A percentile compares a stretch with the other conserved stretches of the same genome.
phyloP scores from a whole-genome alignment of 2,113 vertebrate species.

The Trachemys scripta region DNA sequence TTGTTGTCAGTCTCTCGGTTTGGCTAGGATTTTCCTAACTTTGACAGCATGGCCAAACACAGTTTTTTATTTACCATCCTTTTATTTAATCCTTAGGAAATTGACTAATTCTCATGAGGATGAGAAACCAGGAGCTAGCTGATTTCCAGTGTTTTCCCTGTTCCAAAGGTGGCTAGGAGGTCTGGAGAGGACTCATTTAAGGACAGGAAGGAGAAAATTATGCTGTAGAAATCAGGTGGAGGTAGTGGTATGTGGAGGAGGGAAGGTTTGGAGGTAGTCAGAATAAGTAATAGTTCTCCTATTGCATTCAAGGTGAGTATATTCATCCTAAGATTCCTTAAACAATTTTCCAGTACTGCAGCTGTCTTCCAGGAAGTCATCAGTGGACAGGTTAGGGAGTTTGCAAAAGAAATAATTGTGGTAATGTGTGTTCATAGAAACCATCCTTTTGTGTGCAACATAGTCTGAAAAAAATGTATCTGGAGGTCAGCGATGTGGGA shows the following conservation, averaged over 20 bases:
- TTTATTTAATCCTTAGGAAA: background rate
- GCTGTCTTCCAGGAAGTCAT: background rate
- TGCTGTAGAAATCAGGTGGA: background rate
- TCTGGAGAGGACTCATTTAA: background rate
- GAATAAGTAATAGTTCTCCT: background rate
- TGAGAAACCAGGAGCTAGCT: background rate
- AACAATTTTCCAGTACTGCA: background rate
- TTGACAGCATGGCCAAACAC: background rate
- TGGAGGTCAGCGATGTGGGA: background rate
- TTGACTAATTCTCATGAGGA: fast-evolving
- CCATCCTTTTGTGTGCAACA: background rate
- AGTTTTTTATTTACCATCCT: background rate
- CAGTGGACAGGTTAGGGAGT: background rate
- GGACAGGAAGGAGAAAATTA: fast-evolving
- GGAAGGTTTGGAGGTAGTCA: background rate
- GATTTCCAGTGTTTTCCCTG: background rate
- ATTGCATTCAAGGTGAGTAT: background rate
- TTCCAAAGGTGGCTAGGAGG: background rate
- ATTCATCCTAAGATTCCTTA: background rate
- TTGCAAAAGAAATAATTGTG: background rate
- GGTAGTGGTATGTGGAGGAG: background rate
- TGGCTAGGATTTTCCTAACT: background rate
- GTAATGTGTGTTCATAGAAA: background rate
- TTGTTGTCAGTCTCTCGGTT: background rate
- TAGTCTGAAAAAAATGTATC: background rate